Percentiles rank a stretch among this genome's conserved stretches.
These are phyloP conservation scores for Phataginus tricuspis DNA, from an alignment of 2,797 vertebrate genomes.

Conservation along the genomic window DNA sequence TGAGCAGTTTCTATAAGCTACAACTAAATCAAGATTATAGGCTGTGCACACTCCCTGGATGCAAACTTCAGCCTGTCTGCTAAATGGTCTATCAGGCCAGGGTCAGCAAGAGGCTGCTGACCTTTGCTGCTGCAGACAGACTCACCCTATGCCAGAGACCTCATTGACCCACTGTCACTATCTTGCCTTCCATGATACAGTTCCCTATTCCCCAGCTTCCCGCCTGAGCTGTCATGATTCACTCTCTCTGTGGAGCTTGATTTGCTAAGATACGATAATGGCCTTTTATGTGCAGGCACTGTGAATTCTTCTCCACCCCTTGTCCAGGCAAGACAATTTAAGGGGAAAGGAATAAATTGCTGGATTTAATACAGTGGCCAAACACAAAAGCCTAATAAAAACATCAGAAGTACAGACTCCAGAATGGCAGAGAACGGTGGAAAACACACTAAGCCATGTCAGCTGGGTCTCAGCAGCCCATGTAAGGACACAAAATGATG, in stretches of 20 bases:
- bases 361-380: conserved; percentile 65
- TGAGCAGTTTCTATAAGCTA: not conserved
- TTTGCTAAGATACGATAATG: conserved; percentile 64
- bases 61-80: not conserved
- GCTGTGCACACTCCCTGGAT: too few relatives aligned
- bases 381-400: conserved; percentile 73
- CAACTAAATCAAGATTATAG: not conserved
- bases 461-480: not conserved
- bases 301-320: conserved; percentile 36
- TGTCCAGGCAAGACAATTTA: conserved; percentile 44
- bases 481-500: fast-evolving
- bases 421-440: not conserved
- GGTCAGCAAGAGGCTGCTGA: not conserved
- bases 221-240: not conserved
- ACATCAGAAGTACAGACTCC: conserved; percentile 5
- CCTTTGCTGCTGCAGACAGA: not conserved
- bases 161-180: not conserved
- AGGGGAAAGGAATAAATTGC: conserved; percentile 64
- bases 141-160: not conserved
- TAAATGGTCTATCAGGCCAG: not conserved
- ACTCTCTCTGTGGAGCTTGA: conserved; percentile 23
- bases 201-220: not conserved
- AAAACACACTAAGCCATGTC: too few relatives aligned
- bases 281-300: conserved; percentile 42
- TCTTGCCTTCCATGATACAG: not conserved